Base-by-base conservation (phyloP, 2,888 invertebrate genomes). In the Drosophila histrio region DNA sequence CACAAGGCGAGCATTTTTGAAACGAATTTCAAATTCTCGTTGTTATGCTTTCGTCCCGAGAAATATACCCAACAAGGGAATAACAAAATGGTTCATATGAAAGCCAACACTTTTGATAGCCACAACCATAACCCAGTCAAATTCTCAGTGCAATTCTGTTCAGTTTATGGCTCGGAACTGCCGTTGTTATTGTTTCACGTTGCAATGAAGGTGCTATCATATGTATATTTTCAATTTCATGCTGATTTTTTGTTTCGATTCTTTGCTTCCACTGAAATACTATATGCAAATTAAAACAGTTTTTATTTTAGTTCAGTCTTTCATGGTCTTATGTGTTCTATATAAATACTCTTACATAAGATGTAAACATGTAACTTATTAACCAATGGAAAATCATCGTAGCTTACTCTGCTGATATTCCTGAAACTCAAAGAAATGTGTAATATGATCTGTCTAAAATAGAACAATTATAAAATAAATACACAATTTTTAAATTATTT, bases 161-260 rank as follows among this genome's bases (percentile, higher is more conserved):
- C 47, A 22, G 39, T 44, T 52, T 15, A 54, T 44, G 36, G 34
- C 28, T 32, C 39, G 43, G 28, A 56, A 57, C 56, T 54, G 70
- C 47, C 61, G 72, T 75, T 69, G 67, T 73, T 76, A 84, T 83
- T 87, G 81, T 72, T 83, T 70, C 68, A 69, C 72, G n/a, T 71
- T 57, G 87, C 87, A 76, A 76, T 72, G 70, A 77, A 83, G 81
- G 78, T 87, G 87, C 87, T 80, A 85, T 87, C 74, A 81, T 87
- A 84, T 78, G 79, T 87, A 84, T 78, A 80, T 80, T 86, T 84
- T 69, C 79, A 87, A 80, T 78, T 87, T 84, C 75, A 72, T 72
- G 66, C 72, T 36, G 66, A 73, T 80, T 76, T 80, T 80, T 72
- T 34, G 15, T 36, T 19, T 15, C 13, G 28, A 19, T 56, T n/a